Conservation (phyloP, 2,888 invertebrate species). For the Tenodera sinensis region DNA sequence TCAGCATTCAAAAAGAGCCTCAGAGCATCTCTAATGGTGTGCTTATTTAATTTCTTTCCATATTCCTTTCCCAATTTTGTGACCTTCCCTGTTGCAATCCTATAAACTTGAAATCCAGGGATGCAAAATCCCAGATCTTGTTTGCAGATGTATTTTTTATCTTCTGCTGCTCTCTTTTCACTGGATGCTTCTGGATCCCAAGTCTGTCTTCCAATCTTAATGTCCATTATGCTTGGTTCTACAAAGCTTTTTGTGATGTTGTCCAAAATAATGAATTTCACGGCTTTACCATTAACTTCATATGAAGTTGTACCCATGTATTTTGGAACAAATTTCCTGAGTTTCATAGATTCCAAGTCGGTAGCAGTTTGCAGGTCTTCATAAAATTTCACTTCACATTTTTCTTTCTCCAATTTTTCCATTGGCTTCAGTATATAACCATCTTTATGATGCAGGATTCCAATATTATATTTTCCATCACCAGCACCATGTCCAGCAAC, state of each 20-base stretch:
- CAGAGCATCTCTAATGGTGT: conserved; percentile 56
- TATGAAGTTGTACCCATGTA: conserved; percentile 60
- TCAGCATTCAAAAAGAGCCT: conserved; percentile 67
- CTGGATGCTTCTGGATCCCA: conserved; percentile 78
- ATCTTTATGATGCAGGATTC: conserved; percentile 67
- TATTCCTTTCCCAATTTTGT: conserved; percentile 72
- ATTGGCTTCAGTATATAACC: conserved; percentile 78
- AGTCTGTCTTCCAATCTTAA: conserved; percentile 79
- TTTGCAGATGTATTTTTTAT: conserved; percentile 74
- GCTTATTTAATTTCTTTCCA: conserved; percentile 70
- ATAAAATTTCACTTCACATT: conserved; percentile 78
- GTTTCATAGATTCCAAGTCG: conserved; percentile 53
- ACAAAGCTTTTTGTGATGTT: conserved; percentile 63
- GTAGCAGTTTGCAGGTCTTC: conserved; percentile 52
- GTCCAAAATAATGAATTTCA: conserved; percentile 66
- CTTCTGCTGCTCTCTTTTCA: conserved; percentile 67
- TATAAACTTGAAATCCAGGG: conserved; percentile 78
- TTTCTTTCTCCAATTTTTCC: conserved; percentile 65
- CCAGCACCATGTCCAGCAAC: conserved; percentile 63
- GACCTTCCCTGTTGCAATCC: conserved; percentile 55
- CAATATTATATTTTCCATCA: conserved; percentile 51
- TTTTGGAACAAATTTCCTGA: conserved; percentile 59
- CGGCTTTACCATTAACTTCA: conserved; percentile 46
- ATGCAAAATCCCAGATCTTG: conserved; percentile 74
- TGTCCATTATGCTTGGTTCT: conserved; percentile 84